Conservation (phyloP, 2,797 vertebrate species). For the Fistularia tabacaria region DNA sequence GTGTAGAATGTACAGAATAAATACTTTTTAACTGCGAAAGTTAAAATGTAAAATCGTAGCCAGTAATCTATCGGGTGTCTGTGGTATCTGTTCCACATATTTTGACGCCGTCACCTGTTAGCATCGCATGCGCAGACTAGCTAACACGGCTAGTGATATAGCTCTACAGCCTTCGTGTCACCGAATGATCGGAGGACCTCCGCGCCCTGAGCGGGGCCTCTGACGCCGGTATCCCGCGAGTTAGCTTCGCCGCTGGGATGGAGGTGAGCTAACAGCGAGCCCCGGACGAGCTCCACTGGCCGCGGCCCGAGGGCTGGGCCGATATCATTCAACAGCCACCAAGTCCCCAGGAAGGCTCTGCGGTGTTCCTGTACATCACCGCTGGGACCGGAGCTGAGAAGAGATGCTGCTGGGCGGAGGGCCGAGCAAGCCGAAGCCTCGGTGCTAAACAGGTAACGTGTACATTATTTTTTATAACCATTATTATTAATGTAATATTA, state of each 20-base stretch:
- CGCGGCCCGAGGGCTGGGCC: background rate
- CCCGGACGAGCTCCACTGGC: constrained; percentile 3
- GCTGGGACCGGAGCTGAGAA: too few species aligned
- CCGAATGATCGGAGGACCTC: background rate
- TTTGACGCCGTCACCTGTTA: too few species aligned
- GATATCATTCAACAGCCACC: too few species aligned
- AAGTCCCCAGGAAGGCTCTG: too few species aligned
- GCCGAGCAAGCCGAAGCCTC: background rate
- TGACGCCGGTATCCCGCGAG: background rate
- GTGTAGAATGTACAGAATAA: background rate
- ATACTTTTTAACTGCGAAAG: background rate
- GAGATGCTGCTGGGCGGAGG: background rate
- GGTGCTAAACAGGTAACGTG: too few species aligned
- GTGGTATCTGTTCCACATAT: too few species aligned
- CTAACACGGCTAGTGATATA: background rate
- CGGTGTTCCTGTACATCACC: too few species aligned
- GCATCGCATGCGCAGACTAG: too few species aligned
- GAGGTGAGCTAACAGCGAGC: constrained; percentile 23
- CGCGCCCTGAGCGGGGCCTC: background rate
- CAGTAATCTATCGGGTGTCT: too few species aligned
- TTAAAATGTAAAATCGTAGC: background rate
- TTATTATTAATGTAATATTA: too few species aligned
- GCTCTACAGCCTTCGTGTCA: background rate
- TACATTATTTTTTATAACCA: too few species aligned
- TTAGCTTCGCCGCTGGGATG: constrained; percentile 6